Percentiles rank a stretch among this genome's conserved stretches.
phyloP scores from a whole-genome alignment of 1,140 invertebrate genomes.

The Triops longicaudatus region DNA sequence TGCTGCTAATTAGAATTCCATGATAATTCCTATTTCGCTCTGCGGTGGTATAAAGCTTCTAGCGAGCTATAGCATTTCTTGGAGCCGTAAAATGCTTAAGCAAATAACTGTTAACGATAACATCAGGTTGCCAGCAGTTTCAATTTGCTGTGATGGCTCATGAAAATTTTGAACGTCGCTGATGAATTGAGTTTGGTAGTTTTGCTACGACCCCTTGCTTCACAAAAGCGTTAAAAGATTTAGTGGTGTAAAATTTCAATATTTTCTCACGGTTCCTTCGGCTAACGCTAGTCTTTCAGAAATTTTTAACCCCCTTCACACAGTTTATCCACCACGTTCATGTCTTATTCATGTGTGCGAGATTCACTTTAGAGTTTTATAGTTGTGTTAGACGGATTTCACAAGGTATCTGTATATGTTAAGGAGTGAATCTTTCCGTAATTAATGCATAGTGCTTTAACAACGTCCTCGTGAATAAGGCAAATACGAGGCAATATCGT shows the following conservation, averaged over 20 bases:
- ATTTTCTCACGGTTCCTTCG: background rate
- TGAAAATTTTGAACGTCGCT: background rate
- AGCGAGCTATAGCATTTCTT: background rate
- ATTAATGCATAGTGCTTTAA: background rate
- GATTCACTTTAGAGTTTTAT: background rate
- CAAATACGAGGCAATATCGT: background rate
- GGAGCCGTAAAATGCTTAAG: background rate
- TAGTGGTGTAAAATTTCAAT: conserved; percentile 2
- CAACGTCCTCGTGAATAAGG: background rate
- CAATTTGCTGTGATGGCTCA: conserved; percentile 5
- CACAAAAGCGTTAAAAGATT: background rate
- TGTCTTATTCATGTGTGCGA: background rate
- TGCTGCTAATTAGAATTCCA: conserved; percentile 15
- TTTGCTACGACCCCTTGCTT: background rate
- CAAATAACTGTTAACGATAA: conserved; percentile 5
- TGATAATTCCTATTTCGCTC: conserved; percentile 5
- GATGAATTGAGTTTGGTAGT: background rate
- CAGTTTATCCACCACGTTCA: background rate
- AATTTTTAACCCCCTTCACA: conserved; percentile 7
- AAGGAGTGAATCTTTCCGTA: background rate
- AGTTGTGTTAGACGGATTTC: background rate
- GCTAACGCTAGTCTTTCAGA: background rate
- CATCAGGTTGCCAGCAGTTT: conserved; percentile 4
- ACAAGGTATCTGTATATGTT: background rate
- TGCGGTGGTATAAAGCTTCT: background rate